Evolutionary conservation across 2,113 vertebrate species (phyloP).

Genomic region (Pseudopodoces humilis): DNA sequence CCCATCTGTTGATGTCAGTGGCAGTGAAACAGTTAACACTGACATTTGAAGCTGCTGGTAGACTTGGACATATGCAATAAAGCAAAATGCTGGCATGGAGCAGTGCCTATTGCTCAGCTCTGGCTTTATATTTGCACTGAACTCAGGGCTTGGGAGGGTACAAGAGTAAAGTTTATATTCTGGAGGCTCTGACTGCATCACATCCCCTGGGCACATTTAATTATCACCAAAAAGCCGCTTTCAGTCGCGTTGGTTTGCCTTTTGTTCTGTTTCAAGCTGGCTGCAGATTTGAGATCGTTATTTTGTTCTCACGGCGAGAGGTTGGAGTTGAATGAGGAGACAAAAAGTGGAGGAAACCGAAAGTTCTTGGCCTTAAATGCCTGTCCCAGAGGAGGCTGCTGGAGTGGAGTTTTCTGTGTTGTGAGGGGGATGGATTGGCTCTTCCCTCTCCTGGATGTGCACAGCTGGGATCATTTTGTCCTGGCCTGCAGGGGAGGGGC

Average conservation of each 20-base stretch:
- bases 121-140: neutral
- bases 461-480: constrained; percentile 2
- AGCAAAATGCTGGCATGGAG: neutral
- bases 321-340: neutral
- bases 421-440: neutral
- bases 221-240: neutral
- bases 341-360: neutral
- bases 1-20: neutral
- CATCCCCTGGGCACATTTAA: rapidly evolving
- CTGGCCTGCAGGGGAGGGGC: constrained; percentile 27
- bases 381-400: neutral
- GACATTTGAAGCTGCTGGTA: neutral
- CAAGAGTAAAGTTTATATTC: neutral
- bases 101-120: neutral
- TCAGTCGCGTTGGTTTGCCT: neutral
- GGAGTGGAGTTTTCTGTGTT: neutral
- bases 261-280: neutral
- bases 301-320: neutral
- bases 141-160: neutral
- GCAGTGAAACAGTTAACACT: neutral
- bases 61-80: neutral
- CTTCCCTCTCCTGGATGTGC: neutral
- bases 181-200: neutral
- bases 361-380: neutral
- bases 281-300: neutral